Percentiles rank a stretch among this genome's conserved stretches.
Evolutionary conservation across 1,140 invertebrate species (phyloP).

Genomic region (Odontomachus brunneus): DNA sequence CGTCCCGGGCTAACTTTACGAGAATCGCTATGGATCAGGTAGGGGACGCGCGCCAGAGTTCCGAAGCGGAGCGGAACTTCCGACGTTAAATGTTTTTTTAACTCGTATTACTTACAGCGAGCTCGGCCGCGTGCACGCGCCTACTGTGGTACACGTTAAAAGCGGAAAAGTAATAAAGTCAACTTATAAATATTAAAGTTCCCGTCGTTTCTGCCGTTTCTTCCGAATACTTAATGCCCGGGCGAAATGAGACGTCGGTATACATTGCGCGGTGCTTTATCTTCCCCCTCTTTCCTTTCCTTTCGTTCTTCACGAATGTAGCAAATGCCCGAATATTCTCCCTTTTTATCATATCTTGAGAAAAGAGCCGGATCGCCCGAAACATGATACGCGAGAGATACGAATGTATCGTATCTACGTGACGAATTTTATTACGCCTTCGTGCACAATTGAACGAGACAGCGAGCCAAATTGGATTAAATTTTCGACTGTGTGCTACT

Average conservation of each 20-base stretch:
- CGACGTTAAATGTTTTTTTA: constrained; percentile 62
- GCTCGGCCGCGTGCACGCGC: constrained; percentile 14
- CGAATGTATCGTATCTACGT: background rate
- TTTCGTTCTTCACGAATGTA: constrained; percentile 8
- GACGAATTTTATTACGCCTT: background rate
- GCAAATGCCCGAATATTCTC: constrained; percentile 25
- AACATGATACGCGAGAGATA: background rate
- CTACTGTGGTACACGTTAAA: constrained; percentile 48
- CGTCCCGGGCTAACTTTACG: constrained; percentile 54
- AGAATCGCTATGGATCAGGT: constrained; percentile 53
- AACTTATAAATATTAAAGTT: constrained; percentile 63
- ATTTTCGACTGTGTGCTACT: background rate
- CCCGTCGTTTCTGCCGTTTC: constrained; percentile 48
- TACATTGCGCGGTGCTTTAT: constrained; percentile 19
- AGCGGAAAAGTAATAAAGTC: constrained; percentile 61
- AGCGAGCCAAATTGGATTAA: background rate
- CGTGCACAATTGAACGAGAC: background rate
- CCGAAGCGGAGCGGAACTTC: constrained; percentile 52
- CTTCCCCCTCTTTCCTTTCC: background rate
- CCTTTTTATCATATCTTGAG: background rate
- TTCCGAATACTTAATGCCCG: constrained; percentile 53
- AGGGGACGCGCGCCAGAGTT: constrained; percentile 52
- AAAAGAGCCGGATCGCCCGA: background rate
- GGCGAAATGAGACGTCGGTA: constrained; percentile 45
- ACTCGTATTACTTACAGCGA: constrained; percentile 54